Evolutionary conservation across 2,113 vertebrate genomes (phyloP), one percentile per base, ranked within the genome.

Genomic region (Dolichallabes microphthalmus): DNA sequence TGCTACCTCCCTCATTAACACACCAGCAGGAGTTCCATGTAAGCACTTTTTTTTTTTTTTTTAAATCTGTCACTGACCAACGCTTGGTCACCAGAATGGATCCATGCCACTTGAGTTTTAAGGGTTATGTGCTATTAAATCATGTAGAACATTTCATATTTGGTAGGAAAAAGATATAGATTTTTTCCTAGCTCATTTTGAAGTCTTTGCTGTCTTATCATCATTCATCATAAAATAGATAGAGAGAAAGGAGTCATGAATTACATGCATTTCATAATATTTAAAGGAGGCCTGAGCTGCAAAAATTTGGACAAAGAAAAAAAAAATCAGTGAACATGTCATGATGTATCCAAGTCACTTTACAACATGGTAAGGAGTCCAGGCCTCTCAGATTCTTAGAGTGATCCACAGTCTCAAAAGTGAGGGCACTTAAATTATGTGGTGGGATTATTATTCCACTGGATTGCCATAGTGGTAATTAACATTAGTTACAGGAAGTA

Each of bases 391-490:
- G 55, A 32, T 2, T 50, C 69, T 74, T 8, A 7, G 22, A 8
- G 39, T 50, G 1, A 82, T 39, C 55, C 60, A 50, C 30, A 2
- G 32, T 35, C 32, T 35, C 2, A 35, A 35, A 35, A 39, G 25
- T 64, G 30, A 45, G 80, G 55, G 69, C n/a, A 80, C 71, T 58
- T 25, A 45, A 80, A 66, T 76, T 86, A 66, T 25, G 71, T 77
- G 58, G 52, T 25, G 39, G 63, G 73, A 77, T 86, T 77, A 86
- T 82, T 82, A 86, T 86, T 82, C 71, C 80, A 86, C 50, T 61
- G 30, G 27, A 66, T 82, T 82, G 50, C 45, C 60, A 66, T 53
- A 50, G 53, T 60, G 60, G 20, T 45, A 69, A 82, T 22, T 68
- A 39, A 86, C 77, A 82, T 82, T 12, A 35, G 58, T 76, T 84